phyloP scores from a whole-genome alignment of 2,113 vertebrate genomes.

The Vulpes vulpes region DNA sequence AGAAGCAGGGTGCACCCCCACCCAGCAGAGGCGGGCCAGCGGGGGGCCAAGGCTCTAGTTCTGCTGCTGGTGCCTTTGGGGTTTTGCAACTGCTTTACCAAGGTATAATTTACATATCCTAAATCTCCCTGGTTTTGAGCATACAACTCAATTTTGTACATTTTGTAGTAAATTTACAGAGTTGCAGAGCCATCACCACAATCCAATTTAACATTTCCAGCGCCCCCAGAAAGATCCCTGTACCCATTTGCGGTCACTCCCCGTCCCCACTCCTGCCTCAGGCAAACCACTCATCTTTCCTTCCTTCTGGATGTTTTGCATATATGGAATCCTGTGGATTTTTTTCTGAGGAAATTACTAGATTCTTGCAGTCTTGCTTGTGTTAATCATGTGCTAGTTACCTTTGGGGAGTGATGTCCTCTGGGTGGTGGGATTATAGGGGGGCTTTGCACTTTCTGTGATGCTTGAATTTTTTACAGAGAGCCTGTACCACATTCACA shows the following conservation, averaged over 20 bases:
- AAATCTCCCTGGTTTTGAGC: neutral
- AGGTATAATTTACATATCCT: neutral
- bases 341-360: neutral
- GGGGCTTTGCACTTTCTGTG: neutral
- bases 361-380: neutral
- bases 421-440: neutral
- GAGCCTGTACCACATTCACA: neutral
- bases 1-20: neutral
- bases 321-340: neutral
- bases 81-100: neutral
- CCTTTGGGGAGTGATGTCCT: neutral
- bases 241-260: neutral
- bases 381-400: neutral
- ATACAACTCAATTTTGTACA: neutral
- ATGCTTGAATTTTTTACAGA: neutral
- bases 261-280: neutral
- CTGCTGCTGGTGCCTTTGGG: neutral
- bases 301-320: neutral
- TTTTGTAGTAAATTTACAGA: neutral
- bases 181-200: neutral
- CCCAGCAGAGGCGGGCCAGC: neutral
- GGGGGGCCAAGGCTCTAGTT: neutral
- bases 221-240: accelerated
- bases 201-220: neutral
- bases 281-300: neutral